These are phyloP conservation scores for Dysdera silvatica DNA, from an alignment of 1,140 invertebrate genomes.

Conservation along the genomic window DNA sequence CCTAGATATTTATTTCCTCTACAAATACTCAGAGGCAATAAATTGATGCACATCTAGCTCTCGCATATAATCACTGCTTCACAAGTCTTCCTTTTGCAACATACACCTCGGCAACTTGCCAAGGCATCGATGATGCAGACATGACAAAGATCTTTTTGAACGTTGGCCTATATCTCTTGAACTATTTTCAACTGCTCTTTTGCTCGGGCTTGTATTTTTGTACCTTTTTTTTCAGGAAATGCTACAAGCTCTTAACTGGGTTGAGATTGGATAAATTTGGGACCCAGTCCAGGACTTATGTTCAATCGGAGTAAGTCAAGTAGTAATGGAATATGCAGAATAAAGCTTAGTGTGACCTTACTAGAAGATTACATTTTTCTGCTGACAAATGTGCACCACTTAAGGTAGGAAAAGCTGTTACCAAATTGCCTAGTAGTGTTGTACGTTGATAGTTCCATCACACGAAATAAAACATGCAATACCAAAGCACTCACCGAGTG, in stretches of 20 bases:
- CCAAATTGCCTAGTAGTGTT: no score
- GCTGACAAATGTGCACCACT: not conserved
- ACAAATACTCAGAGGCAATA: not conserved
- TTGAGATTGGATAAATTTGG: not conserved
- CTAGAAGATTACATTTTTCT: not conserved
- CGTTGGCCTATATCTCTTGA: not conserved
- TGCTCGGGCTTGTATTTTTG: not conserved
- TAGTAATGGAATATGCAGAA: not conserved
- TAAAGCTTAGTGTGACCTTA: not conserved
- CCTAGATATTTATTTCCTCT: not conserved
- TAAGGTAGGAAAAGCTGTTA: not conserved
- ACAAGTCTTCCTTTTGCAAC: not conserved
- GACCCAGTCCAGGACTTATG: not conserved
- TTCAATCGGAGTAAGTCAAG: not conserved
- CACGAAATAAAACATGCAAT: not conserved
- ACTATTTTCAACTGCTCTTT: not conserved
- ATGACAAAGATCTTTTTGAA: not conserved
- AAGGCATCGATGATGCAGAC: not conserved
- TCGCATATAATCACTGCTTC: not conserved
- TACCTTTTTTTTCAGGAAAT: not conserved
- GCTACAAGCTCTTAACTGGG: not conserved
- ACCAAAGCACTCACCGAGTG: not conserved
- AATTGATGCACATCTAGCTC: not conserved
- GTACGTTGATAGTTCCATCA: not conserved
- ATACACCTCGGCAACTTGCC: not conserved